Evolutionary conservation across 1,140 invertebrate species (phyloP).

Genomic region (Catajapyx aquilonaris): DNA sequence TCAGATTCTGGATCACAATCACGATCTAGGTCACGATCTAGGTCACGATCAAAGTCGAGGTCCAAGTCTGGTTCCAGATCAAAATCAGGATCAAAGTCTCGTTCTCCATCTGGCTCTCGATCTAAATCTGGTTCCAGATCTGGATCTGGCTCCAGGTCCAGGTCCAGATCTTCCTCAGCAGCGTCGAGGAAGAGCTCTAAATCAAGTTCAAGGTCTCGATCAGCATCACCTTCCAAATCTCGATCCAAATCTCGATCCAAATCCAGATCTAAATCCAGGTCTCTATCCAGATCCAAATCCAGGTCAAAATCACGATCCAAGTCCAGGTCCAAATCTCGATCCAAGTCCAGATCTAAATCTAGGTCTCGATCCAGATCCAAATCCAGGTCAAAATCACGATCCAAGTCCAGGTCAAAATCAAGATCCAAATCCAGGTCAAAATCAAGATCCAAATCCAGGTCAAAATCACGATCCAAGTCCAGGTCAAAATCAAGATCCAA

Average conservation of each 20-base stretch:
- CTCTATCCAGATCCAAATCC: slow-evolving; percentile 17
- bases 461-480: neutral
- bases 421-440: neutral
- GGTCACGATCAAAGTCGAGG: too few species aligned
- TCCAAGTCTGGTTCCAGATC: too few species aligned
- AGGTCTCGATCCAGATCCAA: slow-evolving; percentile 8
- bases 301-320: slow-evolving; percentile 23
- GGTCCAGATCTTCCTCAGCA: slow-evolving; percentile 21
- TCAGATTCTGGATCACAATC: slow-evolving; percentile 13
- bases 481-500: neutral
- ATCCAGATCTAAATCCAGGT: slow-evolving; percentile 11
- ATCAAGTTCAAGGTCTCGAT: slow-evolving; percentile 17
- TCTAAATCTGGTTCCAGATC: slow-evolving; percentile 16
- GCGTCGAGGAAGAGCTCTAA: too few species aligned
- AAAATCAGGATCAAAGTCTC: too few species aligned
- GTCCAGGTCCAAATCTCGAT: slow-evolving; percentile 22
- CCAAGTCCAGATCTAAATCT: slow-evolving; percentile 16
- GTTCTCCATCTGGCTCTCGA: too few species aligned
- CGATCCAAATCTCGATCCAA: slow-evolving; percentile 12
- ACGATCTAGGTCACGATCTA: slow-evolving; percentile 16
- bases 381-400: slow-evolving; percentile 9
- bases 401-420: slow-evolving; percentile 13
- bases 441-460: neutral
- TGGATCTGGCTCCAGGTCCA: slow-evolving; percentile 15
- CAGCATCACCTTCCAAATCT: slow-evolving; percentile 12